These are phyloP conservation scores for Tenodera sinensis DNA, from an alignment of 2,888 invertebrate genomes.

Conservation along the genomic window DNA sequence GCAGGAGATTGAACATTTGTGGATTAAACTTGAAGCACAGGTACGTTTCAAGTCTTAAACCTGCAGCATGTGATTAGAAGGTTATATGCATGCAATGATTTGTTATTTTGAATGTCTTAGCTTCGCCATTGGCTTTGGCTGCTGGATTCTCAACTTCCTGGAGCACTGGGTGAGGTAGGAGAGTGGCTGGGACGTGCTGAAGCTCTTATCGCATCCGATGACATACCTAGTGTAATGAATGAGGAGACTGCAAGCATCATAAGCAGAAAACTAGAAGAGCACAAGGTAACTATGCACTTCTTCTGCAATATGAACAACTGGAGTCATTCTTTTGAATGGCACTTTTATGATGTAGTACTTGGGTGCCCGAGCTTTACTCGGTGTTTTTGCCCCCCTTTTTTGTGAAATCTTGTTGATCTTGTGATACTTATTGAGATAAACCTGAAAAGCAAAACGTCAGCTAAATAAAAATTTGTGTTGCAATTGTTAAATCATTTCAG, in stretches of 20 bases:
- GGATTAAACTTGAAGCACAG: constrained; percentile 67
- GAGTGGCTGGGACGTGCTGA: constrained; percentile 90
- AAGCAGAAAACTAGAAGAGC: constrained; percentile 83
- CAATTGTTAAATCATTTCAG: no score
- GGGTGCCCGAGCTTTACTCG: no score
- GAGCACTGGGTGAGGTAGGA: constrained; percentile 75
- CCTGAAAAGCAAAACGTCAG: no score
- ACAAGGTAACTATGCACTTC: constrained; percentile 52
- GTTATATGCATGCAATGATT: no score
- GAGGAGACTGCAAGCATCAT: constrained; percentile 86
- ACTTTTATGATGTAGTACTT: no score
- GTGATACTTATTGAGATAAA: no score
- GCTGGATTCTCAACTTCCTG: constrained; percentile 79
- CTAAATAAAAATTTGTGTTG: no score
- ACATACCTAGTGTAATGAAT: constrained; percentile 79
- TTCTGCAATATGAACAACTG: no score
- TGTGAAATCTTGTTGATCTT: no score
- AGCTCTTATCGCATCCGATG: constrained; percentile 72
- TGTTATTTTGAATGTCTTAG: constrained; percentile 42
- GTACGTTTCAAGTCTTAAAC: not conserved
- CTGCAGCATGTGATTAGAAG: no score
- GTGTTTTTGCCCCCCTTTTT: no score
- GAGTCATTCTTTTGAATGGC: no score
- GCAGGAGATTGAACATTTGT: constrained; percentile 74
- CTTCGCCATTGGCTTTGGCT: constrained; percentile 86